Base-by-base conservation (phyloP, 2,797 vertebrate species). In the Fringilla coelebs region DNA sequence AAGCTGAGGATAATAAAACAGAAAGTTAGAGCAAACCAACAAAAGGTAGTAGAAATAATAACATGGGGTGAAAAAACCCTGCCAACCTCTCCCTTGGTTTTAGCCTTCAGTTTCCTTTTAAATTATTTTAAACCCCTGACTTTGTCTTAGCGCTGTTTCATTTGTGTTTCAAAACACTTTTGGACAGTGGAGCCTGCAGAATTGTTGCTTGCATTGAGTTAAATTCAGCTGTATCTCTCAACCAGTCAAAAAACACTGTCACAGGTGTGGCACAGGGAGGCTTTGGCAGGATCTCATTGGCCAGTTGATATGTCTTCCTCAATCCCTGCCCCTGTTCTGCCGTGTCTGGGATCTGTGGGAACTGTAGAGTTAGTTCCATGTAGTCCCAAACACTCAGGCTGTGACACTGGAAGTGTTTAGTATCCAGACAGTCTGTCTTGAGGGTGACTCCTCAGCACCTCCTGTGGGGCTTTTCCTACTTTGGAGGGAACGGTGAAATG, bases 291-390 rank as follows among this genome's bases (percentile, higher is more conserved):
- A 60, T 62, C 32, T 70, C 38, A 6, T 6, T 60, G n/a, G n/a
- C 25, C 32, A 7, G 6, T 31, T 34, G 40, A 61, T 17, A 14
- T 49, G 4, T 31, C 31, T 45, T 49, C 72, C 41, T 71, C 34
- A 49, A 2, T 73, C 45, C 25, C 13, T n/a, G 5, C 52, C 7
- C 18, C 32, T 65, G n/a, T 84, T 90, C 40, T 70, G 28, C 21
- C 0, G 0, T 38, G 24, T 54, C 14, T 71, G 45, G 17, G 26
- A 9, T 51, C 36, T 58, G 17, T 6, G 4, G 68, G 52, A 65
- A 6, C 54, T 77, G 49, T 40, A 31, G 41, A 14, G 12, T 61
- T 17, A 6, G 26, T 62, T 62, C 51, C 13, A 7, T 9, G 6
- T 1, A 0, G 34, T 74, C 36, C 15, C 31, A 55, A 55, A 32